A percentile compares a stretch with the other conserved stretches of the same genome.
Conservation (phyloP, 2,888 invertebrate species). For the Mesopsocus fuscifrons region DNA sequence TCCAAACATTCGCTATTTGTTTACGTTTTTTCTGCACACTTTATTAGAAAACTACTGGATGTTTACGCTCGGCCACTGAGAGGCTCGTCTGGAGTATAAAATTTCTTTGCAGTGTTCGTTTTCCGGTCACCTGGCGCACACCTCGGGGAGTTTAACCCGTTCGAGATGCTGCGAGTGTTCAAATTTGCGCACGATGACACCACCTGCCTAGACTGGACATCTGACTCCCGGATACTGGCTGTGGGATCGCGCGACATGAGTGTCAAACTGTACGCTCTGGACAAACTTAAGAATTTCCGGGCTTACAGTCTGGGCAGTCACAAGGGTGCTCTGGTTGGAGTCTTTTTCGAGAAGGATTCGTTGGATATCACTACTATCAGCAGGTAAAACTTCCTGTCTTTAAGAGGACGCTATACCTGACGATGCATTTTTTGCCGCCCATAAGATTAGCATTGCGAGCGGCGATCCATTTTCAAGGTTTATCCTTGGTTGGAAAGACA, state of each 20-base stretch:
- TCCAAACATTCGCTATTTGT: too few relatives aligned
- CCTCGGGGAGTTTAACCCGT: slow-evolving; percentile 71
- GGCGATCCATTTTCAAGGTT: too few relatives aligned
- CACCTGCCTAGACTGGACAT: slow-evolving; percentile 80
- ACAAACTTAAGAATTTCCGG: slow-evolving; percentile 53
- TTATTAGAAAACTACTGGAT: too few relatives aligned
- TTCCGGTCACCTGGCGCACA: slow-evolving; percentile 69
- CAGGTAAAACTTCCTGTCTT: slow-evolving; percentile 20
- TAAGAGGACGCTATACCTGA: too few relatives aligned
- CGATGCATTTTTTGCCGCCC: too few relatives aligned
- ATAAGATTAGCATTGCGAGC: too few relatives aligned
- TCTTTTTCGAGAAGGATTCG: slow-evolving; percentile 73
- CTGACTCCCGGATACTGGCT: slow-evolving; percentile 75
- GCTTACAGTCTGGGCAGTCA: slow-evolving; percentile 66
- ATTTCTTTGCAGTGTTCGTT: slow-evolving; percentile 52
- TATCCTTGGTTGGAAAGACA: too few relatives aligned
- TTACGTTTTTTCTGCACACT: too few relatives aligned
- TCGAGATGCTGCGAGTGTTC: slow-evolving; percentile 65
- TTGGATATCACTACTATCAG: slow-evolving; percentile 70
- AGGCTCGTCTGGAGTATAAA: too few relatives aligned
- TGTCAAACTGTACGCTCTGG: slow-evolving; percentile 59
- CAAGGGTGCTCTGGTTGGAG: slow-evolving; percentile 62
- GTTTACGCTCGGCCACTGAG: too few relatives aligned
- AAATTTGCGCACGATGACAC: slow-evolving; percentile 67
- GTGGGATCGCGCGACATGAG: slow-evolving; percentile 80